Evolutionary conservation across 2,888 invertebrate species (phyloP).

Genomic region (Caenorhabditis imperialis): DNA sequence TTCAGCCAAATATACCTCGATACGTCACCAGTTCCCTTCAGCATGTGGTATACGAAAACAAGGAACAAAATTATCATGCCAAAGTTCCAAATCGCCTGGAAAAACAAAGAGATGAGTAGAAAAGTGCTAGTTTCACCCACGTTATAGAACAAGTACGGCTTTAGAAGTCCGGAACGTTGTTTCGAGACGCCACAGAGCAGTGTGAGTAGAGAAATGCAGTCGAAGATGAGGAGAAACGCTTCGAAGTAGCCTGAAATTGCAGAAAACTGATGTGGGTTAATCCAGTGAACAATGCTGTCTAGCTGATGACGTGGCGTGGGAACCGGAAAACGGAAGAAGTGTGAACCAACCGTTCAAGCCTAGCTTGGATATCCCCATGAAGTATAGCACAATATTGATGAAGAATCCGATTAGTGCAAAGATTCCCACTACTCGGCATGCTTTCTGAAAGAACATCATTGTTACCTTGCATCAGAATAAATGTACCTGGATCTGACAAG

Average conservation of each 20-base stretch:
- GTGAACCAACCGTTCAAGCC: slow-evolving; percentile 50
- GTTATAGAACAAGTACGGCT: slow-evolving; percentile 66
- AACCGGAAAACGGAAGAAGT: too few relatives aligned
- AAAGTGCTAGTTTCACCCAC: slow-evolving; percentile 23
- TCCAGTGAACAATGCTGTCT: too few relatives aligned
- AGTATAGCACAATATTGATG: slow-evolving; percentile 56
- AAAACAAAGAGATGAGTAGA: background rate
- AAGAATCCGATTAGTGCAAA: slow-evolving; percentile 56
- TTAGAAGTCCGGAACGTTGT: slow-evolving; percentile 56
- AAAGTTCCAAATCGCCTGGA: slow-evolving; percentile 60
- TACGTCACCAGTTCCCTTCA: slow-evolving; percentile 45
- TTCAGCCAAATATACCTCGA: slow-evolving; percentile 29
- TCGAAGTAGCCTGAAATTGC: slow-evolving; percentile 48
- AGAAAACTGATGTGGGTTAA: background rate
- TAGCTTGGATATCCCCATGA: slow-evolving; percentile 54
- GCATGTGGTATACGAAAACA: slow-evolving; percentile 56
- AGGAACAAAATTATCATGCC: slow-evolving; percentile 53
- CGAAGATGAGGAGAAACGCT: slow-evolving; percentile 58
- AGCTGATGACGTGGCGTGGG: too few relatives aligned
- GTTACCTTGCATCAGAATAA: background rate
- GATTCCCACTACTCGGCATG: slow-evolving; percentile 56
- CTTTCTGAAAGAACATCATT: slow-evolving; percentile 50
- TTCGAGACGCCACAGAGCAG: slow-evolving; percentile 63
- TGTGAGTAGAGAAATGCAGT: slow-evolving; percentile 57
- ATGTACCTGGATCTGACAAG: slow-evolving; percentile 36